Conservation (phyloP, 2,797 vertebrate species). For the Alcedo atthis region DNA sequence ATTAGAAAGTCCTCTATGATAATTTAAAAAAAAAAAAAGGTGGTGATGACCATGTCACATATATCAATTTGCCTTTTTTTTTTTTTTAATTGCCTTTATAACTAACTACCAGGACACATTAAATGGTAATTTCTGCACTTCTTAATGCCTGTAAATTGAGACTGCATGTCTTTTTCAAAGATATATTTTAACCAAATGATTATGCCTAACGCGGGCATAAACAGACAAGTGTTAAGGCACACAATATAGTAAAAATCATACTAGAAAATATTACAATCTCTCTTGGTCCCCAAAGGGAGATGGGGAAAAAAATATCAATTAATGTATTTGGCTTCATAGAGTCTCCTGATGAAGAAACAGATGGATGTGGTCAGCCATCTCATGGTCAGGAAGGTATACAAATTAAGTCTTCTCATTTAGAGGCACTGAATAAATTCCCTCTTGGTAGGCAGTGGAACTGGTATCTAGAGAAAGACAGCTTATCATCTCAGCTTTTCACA, state of each 20-base stretch:
- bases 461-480: slow-evolving; percentile 3
- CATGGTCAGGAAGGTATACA: not conserved
- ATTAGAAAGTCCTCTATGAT: not conserved
- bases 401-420: not conserved
- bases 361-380: slow-evolving; percentile 7
- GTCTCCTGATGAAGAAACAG: not conserved
- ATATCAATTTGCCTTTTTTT: not conserved
- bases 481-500: slow-evolving; percentile 15
- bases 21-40: not conserved
- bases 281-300: not conserved
- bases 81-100: not conserved
- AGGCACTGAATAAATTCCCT: slow-evolving; percentile 3
- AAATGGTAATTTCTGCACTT: not conserved
- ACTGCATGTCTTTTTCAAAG: not conserved
- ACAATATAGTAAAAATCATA: not conserved
- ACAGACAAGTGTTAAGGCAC: not conserved
- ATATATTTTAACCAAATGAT: not conserved
- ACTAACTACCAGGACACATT: not conserved
- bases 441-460: not conserved
- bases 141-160: not conserved
- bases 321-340: not conserved
- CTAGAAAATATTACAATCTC: not conserved
- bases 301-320: not conserved
- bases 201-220: not conserved
- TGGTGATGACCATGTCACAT: not conserved